Evolutionary conservation across 2,888 invertebrate genomes (phyloP).

Genomic region (Lasioglossum morio): DNA sequence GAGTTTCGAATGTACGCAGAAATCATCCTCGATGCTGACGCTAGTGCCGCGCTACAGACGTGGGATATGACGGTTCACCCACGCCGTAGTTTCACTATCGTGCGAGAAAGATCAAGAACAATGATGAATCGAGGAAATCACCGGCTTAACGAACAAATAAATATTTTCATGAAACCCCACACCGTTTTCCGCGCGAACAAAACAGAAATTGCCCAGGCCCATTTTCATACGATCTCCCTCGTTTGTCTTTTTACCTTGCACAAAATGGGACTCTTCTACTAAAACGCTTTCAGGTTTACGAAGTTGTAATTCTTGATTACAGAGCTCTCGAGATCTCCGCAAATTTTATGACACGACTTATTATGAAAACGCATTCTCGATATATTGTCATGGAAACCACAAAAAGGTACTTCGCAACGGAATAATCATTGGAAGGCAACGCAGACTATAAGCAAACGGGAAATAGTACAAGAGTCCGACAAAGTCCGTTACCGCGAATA

Average conservation of each 20-base stretch:
- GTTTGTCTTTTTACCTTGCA: neutral
- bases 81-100: slow-evolving; percentile 10
- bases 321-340: neutral
- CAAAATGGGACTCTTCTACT: neutral
- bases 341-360: neutral
- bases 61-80: slow-evolving; percentile 30
- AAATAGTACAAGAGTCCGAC: neutral
- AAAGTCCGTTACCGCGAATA: neutral
- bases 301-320: neutral
- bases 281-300: neutral
- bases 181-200: neutral
- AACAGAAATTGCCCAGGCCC: neutral
- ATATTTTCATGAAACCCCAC: neutral
- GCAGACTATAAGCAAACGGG: neutral
- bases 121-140: neutral
- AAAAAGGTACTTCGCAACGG: neutral
- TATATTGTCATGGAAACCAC: neutral
- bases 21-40: slow-evolving; percentile 44
- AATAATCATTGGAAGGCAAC: neutral
- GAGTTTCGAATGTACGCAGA: slow-evolving; percentile 66
- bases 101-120: neutral
- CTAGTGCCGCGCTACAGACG: slow-evolving; percentile 19
- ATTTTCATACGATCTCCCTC: neutral
- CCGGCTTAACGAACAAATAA: neutral
- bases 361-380: neutral